Conservation (phyloP, 2,888 invertebrate genomes). For the Troglohyphantes excavatus region DNA sequence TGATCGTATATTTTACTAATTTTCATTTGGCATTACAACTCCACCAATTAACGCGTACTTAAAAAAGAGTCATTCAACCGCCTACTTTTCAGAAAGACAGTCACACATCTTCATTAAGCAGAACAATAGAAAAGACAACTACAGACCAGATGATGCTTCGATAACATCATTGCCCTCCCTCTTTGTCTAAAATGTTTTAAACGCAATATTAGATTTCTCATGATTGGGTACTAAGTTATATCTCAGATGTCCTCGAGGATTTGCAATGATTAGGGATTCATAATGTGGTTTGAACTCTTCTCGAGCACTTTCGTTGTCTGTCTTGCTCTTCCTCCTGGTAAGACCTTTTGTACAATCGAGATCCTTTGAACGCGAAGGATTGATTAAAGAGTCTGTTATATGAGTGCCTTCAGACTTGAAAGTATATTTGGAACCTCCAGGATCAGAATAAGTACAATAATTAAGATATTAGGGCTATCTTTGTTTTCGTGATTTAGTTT, state of each 20-base stretch:
- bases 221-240: slow-evolving; percentile 13
- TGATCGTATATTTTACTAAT: no score
- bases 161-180: slow-evolving; percentile 50
- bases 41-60: background rate
- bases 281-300: slow-evolving; percentile 20
- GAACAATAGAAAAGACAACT: slow-evolving; percentile 35
- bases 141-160: slow-evolving; percentile 10
- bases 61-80: slow-evolving; percentile 50
- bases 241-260: slow-evolving; percentile 11
- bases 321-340: background rate
- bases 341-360: background rate
- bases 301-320: slow-evolving; percentile 17
- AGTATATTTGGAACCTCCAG: no score
- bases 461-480: background rate
- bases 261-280: slow-evolving; percentile 1
- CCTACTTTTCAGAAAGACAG: slow-evolving; percentile 9
- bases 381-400: background rate
- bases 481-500: background rate
- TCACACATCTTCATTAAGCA: slow-evolving; percentile 2
- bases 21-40: no score
- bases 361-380: background rate
- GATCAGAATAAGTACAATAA: no score
- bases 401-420: background rate
- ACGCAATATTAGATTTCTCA: background rate
- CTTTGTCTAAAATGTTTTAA: slow-evolving; percentile 21